Base-by-base conservation (phyloP, 2,797 vertebrate species). In the Sebastes reedi region DNA sequence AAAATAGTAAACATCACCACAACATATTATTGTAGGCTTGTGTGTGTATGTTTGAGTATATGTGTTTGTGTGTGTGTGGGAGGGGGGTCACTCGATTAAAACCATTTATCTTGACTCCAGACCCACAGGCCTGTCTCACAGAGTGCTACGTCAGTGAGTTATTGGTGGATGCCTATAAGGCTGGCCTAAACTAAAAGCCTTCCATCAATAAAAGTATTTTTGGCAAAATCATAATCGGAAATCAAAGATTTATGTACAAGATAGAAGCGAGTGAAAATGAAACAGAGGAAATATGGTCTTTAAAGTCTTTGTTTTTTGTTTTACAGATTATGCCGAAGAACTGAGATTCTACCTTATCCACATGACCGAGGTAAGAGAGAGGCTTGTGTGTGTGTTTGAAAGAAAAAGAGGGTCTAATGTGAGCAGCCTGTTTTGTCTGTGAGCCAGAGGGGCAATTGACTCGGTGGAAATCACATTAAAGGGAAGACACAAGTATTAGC, bases 331-430 rank as follows among this genome's bases (percentile, higher is more conserved):
- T 29, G 94, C 95, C 1, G 96, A 97, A 77, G 97, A 97, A 83
- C 95, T 97, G 92, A 96, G 96, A 79, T 98, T 99, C 94, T 98
- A 97, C 86, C 90, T 99, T 84, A 97, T 98, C 85, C 98, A 98
- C 92, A 96, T 98, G 84, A 98, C 97, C 0, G 97, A 99, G 98
- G 98, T 99, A 95, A 97, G 97, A 93, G 55, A 29, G 72, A 50
- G 22, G 10, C 59, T 5, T 67, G 20, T 65, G 20, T 73, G 22
- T 72, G 16, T 73, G 18, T 72, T 5, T 67, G 13, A 56, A 46
- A 36, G 69, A 39, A 29, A 60, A 39, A 68, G 72, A 59, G 59
- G 75, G 54, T 80, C 54, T 83, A 73, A 89, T 83, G 84, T 80
- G 75, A 81, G 30, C 64, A 73, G 75, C 76, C 64, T 73, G 50